Evolutionary conservation across 2,888 invertebrate genomes (phyloP).

Genomic region (Cynaeus angustus): DNA sequence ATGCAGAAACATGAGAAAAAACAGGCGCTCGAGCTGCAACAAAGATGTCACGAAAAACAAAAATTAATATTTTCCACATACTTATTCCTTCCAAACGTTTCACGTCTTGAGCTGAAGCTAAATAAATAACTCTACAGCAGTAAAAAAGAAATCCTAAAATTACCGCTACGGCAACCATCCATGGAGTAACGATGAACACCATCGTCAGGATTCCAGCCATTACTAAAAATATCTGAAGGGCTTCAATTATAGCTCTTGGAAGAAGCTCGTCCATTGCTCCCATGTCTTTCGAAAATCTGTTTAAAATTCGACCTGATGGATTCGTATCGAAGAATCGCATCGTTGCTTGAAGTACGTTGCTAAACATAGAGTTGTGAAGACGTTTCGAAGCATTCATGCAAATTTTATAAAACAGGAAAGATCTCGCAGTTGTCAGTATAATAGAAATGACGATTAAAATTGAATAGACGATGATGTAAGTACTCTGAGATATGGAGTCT

Average conservation of each 20-base stretch:
- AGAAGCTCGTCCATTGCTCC: conserved; percentile 85
- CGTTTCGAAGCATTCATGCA: conserved; percentile 84
- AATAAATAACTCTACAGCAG: conserved; percentile 78
- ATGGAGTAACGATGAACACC: conserved; percentile 82
- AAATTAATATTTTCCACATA: conserved; percentile 58
- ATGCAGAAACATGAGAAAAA: conserved; percentile 92
- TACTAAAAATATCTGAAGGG: conserved; percentile 80
- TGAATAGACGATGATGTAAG: conserved; percentile 76
- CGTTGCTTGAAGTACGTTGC: conserved; percentile 82
- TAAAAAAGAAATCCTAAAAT: conserved; percentile 79
- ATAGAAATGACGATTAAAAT: conserved; percentile 76
- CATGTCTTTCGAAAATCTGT: conserved; percentile 90
- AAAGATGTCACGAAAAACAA: conserved; percentile 12
- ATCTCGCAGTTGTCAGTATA: conserved; percentile 78
- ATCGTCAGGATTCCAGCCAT: conserved; percentile 82
- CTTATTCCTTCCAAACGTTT: conserved; percentile 77
- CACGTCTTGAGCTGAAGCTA: conserved; percentile 82
- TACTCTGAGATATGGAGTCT: conserved; percentile 33
- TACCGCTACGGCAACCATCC: conserved; percentile 78
- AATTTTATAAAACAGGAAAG: conserved; percentile 81
- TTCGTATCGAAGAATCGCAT: conserved; percentile 90
- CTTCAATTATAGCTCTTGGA: conserved; percentile 79
- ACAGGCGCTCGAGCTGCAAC: conserved; percentile 87
- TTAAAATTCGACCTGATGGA: conserved; percentile 86
- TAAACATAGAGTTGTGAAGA: conserved; percentile 87